Evolutionary conservation across 2,797 vertebrate species (phyloP).

Genomic region (Astyanax mexicanus): DNA sequence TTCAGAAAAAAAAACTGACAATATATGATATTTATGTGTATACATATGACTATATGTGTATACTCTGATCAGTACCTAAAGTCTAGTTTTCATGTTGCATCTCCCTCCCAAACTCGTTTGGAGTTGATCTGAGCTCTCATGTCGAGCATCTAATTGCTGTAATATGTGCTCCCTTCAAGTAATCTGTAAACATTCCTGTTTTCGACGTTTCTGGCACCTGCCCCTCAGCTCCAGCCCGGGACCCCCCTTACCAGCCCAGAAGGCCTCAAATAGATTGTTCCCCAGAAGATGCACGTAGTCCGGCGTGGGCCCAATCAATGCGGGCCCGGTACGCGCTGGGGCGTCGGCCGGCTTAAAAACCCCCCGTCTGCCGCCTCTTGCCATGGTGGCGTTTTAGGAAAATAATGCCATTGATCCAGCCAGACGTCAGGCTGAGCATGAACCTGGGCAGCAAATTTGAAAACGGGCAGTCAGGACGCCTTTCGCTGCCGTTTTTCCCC

Average conservation of each 20-base stretch:
- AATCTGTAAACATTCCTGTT: conserved; percentile 85
- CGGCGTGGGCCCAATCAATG: conserved; percentile 80
- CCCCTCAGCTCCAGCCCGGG: conserved; percentile 76
- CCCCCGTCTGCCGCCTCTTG: conserved; percentile 73
- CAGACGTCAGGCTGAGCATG: conserved; percentile 74
- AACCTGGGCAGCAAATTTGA: conserved; percentile 80
- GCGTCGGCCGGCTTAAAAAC: conserved; percentile 76
- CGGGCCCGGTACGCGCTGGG: conserved; percentile 69
- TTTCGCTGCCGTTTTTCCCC: conserved; percentile 73
- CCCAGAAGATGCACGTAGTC: conserved; percentile 82
- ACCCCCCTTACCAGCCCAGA: conserved; percentile 76
- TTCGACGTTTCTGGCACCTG: conserved; percentile 83
- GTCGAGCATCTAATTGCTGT: conserved; percentile 82
- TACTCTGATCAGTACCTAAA: neutral
- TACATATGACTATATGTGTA: neutral
- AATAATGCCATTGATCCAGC: conserved; percentile 82
- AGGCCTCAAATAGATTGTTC: conserved; percentile 83
- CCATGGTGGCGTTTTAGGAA: conserved; percentile 79
- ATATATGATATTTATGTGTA: neutral
- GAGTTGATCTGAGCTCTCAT: conserved; percentile 78
- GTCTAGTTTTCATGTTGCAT: neutral
- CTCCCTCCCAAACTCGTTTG: conserved; percentile 57
- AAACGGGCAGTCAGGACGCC: conserved; percentile 76
- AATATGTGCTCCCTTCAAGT: conserved; percentile 83
- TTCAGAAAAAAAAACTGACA: no score